phyloP scores from a whole-genome alignment of 2,113 vertebrate genomes.

The Dendropsophus ebraccatus region DNA sequence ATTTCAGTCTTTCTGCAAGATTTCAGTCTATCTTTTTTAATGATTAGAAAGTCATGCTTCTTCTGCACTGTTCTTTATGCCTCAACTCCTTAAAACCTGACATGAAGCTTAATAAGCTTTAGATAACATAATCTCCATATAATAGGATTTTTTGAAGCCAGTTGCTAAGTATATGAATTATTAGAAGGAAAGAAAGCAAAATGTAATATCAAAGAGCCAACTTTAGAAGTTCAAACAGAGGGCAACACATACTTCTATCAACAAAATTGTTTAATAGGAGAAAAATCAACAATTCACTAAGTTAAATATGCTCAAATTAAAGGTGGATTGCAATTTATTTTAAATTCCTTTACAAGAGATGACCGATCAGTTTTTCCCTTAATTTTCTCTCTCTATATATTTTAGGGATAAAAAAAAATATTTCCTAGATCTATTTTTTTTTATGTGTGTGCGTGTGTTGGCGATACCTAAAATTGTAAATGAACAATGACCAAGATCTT shows the following conservation, averaged over 20 bases:
- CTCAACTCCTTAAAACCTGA: conserved; percentile 67
- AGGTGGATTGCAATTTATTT: conserved; percentile 82
- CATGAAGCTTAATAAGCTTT: conserved; percentile 70
- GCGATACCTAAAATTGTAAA: background rate
- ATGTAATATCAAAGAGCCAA: conserved; percentile 73
- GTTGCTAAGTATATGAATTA: conserved; percentile 70
- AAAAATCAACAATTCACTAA: conserved; percentile 72
- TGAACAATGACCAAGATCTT: background rate
- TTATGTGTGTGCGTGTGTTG: background rate
- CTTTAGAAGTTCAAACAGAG: conserved; percentile 73
- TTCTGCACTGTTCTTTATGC: conserved; percentile 63
- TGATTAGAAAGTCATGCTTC: conserved; percentile 65
- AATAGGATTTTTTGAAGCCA: conserved; percentile 72
- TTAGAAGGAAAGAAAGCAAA: conserved; percentile 65
- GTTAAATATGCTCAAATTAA: conserved; percentile 66
- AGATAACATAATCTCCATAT: conserved; percentile 74
- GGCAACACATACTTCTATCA: conserved; percentile 71
- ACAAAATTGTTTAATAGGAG: conserved; percentile 76
- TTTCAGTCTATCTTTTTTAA: conserved; percentile 60
- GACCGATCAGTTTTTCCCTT: no score
- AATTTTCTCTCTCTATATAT: no score
- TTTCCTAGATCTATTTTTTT: no score
- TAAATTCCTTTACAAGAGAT: conserved; percentile 78
- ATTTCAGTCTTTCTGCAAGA: conserved; percentile 59
- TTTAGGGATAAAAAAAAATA: no score